Percentiles rank a stretch among this genome's conserved stretches.
Conservation (phyloP, 1,140 invertebrate genomes). For the Ceratina calcarata region DNA sequence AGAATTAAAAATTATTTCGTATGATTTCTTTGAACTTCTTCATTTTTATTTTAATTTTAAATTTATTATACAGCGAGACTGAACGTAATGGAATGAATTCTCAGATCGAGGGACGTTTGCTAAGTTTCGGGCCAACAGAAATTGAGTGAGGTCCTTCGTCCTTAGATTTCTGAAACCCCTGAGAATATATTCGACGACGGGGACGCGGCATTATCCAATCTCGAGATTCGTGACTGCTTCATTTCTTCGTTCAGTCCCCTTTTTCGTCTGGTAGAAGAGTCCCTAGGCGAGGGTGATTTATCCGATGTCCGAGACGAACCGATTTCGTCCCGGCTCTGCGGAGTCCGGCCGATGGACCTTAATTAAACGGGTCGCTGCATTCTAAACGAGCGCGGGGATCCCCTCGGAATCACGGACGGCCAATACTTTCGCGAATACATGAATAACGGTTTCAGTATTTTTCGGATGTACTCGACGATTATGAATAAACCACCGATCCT, state of each 20-base stretch:
- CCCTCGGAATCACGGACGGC: conserved; percentile 10
- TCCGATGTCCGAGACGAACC: conserved; percentile 35
- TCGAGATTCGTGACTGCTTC: conserved; percentile 42
- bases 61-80: too few relatives aligned
- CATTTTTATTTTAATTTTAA: too few relatives aligned
- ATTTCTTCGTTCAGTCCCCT: too few relatives aligned
- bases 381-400: conserved; percentile 24
- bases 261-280: neutral
- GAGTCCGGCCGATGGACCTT: conserved; percentile 13
- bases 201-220: conserved; percentile 52
- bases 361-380: conserved; percentile 44
- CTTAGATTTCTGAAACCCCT: conserved; percentile 57
- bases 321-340: neutral
- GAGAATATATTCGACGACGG: conserved; percentile 52
- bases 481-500: too few relatives aligned
- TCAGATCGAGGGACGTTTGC: too few relatives aligned
- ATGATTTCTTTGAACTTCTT: too few relatives aligned
- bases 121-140: too few relatives aligned
- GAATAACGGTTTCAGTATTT: neutral
- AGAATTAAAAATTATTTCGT: too few relatives aligned
- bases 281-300: conserved; percentile 50
- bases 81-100: too few relatives aligned
- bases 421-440: conserved; percentile 34
- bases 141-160: neutral
- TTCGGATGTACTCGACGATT: neutral